Evolutionary conservation across 2,113 vertebrate genomes (phyloP).

Genomic region (Phoenicopterus ruber): DNA sequence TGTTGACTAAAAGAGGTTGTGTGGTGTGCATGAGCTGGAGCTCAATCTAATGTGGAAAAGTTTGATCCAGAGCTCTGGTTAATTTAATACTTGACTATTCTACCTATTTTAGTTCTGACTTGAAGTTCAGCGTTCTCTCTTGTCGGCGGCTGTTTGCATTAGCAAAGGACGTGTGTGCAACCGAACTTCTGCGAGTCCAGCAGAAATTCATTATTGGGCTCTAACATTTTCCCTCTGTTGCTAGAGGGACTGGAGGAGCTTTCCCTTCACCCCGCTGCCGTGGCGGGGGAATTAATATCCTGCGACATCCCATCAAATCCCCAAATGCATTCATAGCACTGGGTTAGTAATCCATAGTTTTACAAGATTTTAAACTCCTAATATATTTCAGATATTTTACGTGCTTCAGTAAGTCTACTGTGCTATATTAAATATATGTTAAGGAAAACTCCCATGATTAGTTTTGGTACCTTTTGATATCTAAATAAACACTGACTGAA

Average conservation of each 20-base stretch:
- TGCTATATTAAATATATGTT: slow-evolving; percentile 15
- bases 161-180: neutral
- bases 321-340: neutral
- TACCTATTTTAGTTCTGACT: slow-evolving; percentile 38
- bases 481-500: slow-evolving; percentile 39
- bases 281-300: slow-evolving; percentile 27
- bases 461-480: slow-evolving; percentile 32
- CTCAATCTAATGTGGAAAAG: slow-evolving; percentile 57
- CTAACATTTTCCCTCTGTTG: neutral
- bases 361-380: slow-evolving; percentile 30
- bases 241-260: neutral
- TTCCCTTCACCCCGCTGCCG: neutral
- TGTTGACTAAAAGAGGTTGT: slow-evolving; percentile 38
- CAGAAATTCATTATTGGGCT: neutral
- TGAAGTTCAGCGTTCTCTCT: neutral
- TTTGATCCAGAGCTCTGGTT: slow-evolving; percentile 56
- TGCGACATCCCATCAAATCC: slow-evolving; percentile 42
- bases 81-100: slow-evolving; percentile 55
- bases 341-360: slow-evolving; percentile 30
- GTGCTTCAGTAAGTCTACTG: slow-evolving; percentile 23
- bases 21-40: neutral
- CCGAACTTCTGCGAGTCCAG: neutral
- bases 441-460: neutral
- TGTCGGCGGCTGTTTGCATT: neutral
- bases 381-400: slow-evolving; percentile 43